Percentiles rank a stretch among this genome's conserved stretches.
Conservation (phyloP, 2,113 vertebrate species). For the Guaruba guarouba region DNA sequence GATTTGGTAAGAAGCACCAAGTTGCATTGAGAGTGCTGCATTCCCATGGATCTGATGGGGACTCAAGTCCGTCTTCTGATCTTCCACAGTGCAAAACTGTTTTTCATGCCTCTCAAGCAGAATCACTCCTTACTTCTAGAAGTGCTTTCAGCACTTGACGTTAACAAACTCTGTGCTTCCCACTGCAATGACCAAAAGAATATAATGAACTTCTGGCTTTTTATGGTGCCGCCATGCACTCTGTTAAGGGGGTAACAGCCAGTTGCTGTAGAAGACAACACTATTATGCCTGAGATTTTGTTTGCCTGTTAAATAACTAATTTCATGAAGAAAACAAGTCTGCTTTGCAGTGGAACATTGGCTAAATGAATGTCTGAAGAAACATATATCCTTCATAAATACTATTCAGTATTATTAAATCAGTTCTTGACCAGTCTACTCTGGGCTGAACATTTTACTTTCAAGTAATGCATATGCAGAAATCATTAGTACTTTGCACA, state of each 20-base stretch:
- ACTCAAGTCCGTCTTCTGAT: background rate
- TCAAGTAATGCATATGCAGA: background rate
- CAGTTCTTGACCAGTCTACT: background rate
- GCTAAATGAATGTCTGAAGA: background rate
- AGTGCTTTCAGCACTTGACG: background rate
- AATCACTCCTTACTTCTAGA: background rate
- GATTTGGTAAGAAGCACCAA: background rate
- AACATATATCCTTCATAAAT: background rate
- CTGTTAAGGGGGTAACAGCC: background rate
- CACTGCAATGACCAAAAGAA: background rate
- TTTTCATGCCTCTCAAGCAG: slow-evolving; percentile 11
- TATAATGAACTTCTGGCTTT: background rate
- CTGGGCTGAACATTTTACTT: background rate
- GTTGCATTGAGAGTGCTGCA: background rate
- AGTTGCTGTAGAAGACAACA: background rate
- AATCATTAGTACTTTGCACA: fast-evolving
- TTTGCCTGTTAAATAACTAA: background rate
- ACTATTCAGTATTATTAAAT: background rate
- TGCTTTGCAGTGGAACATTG: background rate
- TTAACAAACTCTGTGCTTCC: background rate
- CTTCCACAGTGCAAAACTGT: background rate
- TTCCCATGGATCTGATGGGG: background rate
- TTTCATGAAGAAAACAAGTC: background rate
- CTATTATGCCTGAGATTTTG: background rate
- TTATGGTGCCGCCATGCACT: background rate